phyloP scores from a whole-genome alignment of 2,888 invertebrate species.

The Polydrusus cervinus region DNA sequence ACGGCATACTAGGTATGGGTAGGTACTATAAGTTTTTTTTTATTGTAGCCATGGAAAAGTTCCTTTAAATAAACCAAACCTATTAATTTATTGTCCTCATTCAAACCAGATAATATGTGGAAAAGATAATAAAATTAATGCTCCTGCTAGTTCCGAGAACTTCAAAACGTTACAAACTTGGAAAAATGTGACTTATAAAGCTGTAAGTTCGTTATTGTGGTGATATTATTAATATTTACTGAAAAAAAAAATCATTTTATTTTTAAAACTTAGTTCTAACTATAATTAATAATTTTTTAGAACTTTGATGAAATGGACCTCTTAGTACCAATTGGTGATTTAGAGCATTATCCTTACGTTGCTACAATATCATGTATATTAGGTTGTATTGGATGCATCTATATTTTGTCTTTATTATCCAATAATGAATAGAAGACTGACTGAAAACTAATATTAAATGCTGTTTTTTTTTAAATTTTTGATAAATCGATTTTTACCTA shows the following conservation, averaged over 20 bases:
- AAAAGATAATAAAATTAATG: constrained; percentile 64
- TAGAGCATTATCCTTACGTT: constrained; percentile 70
- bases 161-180: constrained; percentile 23
- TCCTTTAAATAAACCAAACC: constrained; percentile 65
- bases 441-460: neutral
- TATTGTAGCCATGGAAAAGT: constrained; percentile 66
- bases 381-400: constrained; percentile 72
- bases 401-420: constrained; percentile 69
- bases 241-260: no score
- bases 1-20: no score
- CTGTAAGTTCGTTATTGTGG: constrained; percentile 67
- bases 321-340: constrained; percentile 70
- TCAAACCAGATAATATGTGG: constrained; percentile 62
- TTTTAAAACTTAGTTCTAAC: no score
- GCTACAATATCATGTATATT: constrained; percentile 69
- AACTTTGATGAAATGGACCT: constrained; percentile 68
- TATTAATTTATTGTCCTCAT: constrained; percentile 65
- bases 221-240: no score
- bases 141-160: constrained; percentile 59
- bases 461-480: no score
- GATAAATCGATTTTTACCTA: no score
- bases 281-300: constrained; percentile 59
- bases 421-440: constrained; percentile 7
- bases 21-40: constrained; percentile 5
- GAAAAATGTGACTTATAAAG: constrained; percentile 68